Percentiles rank a stretch among this genome's conserved stretches.
Evolutionary conservation across 2,113 vertebrate species (phyloP).

Genomic region (Spheniscus mendiculus): DNA sequence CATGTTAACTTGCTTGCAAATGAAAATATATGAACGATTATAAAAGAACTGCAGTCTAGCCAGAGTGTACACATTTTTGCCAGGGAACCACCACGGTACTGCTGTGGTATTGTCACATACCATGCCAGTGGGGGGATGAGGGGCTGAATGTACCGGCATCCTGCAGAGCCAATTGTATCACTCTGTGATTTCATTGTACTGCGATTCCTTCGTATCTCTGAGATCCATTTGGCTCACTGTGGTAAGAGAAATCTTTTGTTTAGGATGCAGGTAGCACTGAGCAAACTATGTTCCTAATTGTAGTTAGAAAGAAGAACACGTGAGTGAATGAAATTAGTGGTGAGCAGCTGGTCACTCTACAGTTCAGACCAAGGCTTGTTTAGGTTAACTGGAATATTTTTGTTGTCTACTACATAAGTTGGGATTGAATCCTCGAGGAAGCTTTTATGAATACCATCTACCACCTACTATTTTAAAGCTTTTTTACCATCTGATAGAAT

Average conservation of each 20-base stretch:
- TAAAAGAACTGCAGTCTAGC: background rate
- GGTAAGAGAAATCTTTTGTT: background rate
- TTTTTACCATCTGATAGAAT: background rate
- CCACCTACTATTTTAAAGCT: background rate
- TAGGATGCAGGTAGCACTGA: background rate
- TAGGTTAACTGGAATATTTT: background rate
- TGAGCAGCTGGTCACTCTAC: background rate
- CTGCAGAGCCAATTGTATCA: background rate
- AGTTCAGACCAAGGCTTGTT: background rate
- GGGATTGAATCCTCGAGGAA: background rate
- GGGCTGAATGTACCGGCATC: background rate
- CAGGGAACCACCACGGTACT: background rate
- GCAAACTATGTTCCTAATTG: background rate
- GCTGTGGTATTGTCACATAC: background rate
- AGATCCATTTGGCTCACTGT: background rate
- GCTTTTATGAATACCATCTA: background rate
- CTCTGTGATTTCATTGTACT: background rate
- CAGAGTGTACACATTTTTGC: background rate
- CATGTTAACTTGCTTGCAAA: background rate
- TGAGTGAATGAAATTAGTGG: background rate
- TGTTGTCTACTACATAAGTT: rapidly evolving
- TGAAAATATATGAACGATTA: background rate
- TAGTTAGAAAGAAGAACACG: background rate
- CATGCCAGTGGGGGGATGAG: background rate
- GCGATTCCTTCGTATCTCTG: rapidly evolving